Conservation (phyloP, 2,797 vertebrate species). For the Semaprochilodus insignis region DNA sequence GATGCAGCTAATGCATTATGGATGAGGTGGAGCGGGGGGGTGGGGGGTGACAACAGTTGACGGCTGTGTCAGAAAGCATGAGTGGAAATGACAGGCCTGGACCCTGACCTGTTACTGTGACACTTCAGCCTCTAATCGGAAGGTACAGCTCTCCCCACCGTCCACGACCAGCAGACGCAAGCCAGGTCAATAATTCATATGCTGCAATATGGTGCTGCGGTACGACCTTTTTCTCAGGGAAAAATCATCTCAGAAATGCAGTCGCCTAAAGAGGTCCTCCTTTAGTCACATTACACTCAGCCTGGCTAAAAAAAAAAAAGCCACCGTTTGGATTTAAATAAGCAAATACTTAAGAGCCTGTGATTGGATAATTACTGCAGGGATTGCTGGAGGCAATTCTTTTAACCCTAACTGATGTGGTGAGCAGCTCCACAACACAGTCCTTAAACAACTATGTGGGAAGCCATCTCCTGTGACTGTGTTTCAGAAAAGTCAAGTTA, state of each 20-base stretch:
- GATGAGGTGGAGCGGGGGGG: constrained; percentile 75
- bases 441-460: no score
- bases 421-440: no score
- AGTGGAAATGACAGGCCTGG: constrained; percentile 76
- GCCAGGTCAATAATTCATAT: constrained; percentile 88
- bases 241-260: neutral
- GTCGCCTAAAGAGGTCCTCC: neutral
- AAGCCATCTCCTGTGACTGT: no score
- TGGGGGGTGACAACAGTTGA: constrained; percentile 73
- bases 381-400: no score
- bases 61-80: constrained; percentile 82
- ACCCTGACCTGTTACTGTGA: constrained; percentile 72
- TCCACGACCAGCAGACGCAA: constrained; percentile 77
- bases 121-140: constrained; percentile 86
- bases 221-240: constrained; percentile 29
- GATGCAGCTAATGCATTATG: constrained; percentile 57
- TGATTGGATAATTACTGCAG: no score
- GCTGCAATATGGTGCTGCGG: constrained; percentile 79
- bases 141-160: constrained; percentile 83
- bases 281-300: neutral
- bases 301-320: no score
- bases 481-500: no score
- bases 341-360: no score
- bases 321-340: no score
- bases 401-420: no score